Percentiles rank a stretch among this genome's conserved stretches.
These are phyloP conservation scores for Heliconius erato DNA, from an alignment of 2,888 invertebrate species.

Conservation along the genomic window DNA sequence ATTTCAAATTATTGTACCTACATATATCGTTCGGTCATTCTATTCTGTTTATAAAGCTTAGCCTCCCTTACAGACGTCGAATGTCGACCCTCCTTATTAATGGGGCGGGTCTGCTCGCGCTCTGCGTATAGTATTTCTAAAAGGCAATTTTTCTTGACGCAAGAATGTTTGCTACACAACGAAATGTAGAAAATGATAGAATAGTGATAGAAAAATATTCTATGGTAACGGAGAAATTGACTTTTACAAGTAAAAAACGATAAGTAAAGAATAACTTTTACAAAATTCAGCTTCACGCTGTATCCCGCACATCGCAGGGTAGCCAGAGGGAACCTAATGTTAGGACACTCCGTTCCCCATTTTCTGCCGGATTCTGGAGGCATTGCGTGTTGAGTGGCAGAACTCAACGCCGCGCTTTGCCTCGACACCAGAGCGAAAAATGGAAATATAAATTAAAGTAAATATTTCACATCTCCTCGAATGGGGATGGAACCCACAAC, in stretches of 20 bases:
- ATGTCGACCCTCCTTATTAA: constrained; percentile 50
- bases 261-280: background rate
- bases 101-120: constrained; percentile 44
- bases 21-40: background rate
- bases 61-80: constrained; percentile 43
- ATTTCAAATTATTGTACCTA: constrained; percentile 9
- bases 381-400: no score
- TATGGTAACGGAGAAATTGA: background rate
- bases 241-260: background rate
- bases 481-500: no score
- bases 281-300: no score
- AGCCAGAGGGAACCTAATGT: no score
- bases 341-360: no score
- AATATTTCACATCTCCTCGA: no score
- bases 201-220: background rate
- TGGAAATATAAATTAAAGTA: no score
- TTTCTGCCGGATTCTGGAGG: no score
- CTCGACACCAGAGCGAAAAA: no score
- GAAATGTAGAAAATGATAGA: constrained; percentile 1
- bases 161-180: constrained; percentile 33
- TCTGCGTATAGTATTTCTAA: constrained; percentile 26
- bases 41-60: constrained; percentile 43
- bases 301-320: no score
- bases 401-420: no score
- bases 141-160: constrained; percentile 39